phyloP scores from a whole-genome alignment of 2,888 invertebrate genomes.

The Agriopis marginaria region DNA sequence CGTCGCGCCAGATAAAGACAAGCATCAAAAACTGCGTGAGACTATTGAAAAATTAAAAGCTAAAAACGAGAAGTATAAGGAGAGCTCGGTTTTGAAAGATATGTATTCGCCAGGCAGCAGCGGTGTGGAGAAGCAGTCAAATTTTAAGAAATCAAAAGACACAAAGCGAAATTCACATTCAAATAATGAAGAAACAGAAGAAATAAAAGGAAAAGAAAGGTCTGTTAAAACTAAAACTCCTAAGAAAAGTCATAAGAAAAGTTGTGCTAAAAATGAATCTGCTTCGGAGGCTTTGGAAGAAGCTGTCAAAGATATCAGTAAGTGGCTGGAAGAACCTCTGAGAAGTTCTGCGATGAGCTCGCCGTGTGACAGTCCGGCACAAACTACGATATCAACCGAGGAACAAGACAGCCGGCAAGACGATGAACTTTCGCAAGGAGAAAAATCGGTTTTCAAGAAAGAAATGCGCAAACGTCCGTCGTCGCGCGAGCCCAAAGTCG shows the following conservation, averaged over 20 bases:
- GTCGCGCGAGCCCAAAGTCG: constrained; percentile 73
- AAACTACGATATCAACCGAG: constrained; percentile 88
- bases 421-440: constrained; percentile 73
- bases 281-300: constrained; percentile 87
- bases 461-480: constrained; percentile 82
- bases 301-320: constrained; percentile 94
- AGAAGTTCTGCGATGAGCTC: constrained; percentile 91
- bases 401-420: constrained; percentile 83
- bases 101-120: constrained; percentile 65
- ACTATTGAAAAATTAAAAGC: constrained; percentile 89
- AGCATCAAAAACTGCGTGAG: constrained; percentile 82
- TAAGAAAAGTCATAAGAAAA: constrained; percentile 77
- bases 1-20: constrained; percentile 76
- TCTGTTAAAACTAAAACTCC: constrained; percentile 54
- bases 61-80: constrained; percentile 86
- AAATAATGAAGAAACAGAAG: constrained; percentile 50
- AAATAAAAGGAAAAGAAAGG: constrained; percentile 52
- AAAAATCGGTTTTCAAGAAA: constrained; percentile 71
- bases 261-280: constrained; percentile 83
- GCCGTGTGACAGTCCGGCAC: constrained; percentile 92
- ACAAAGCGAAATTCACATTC: constrained; percentile 56
- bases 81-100: constrained; percentile 66
- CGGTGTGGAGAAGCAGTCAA: constrained; percentile 57
- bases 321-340: constrained; percentile 95
- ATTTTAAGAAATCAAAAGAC: constrained; percentile 59